phyloP scores from a whole-genome alignment of 1,140 invertebrate genomes.

The Neotoxoptera formosana region DNA sequence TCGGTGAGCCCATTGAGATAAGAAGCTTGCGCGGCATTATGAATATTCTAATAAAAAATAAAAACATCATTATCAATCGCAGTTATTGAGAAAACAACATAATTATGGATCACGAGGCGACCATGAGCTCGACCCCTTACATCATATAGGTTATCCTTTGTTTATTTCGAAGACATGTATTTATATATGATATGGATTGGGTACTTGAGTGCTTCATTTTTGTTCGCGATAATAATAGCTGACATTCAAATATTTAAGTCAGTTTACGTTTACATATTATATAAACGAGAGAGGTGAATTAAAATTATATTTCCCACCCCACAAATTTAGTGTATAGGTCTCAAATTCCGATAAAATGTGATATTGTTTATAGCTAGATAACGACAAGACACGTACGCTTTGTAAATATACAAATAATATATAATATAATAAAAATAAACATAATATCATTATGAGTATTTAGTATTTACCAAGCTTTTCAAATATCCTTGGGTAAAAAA shows the following conservation, averaged over 20 bases:
- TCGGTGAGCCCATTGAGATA: not conserved
- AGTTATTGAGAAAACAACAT: slow-evolving; percentile 54
- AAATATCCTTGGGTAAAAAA: not conserved
- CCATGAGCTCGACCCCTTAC: slow-evolving; percentile 46
- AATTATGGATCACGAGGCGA: slow-evolving; percentile 52
- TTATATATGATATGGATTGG: not conserved
- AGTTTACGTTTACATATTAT: not conserved
- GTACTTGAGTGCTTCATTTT: not conserved
- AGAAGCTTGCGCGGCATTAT: not conserved
- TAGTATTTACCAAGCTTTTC: slow-evolving; percentile 6
- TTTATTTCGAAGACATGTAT: slow-evolving; percentile 29
- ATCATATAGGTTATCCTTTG: slow-evolving; percentile 47
- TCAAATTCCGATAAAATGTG: not conserved
- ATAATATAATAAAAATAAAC: not conserved
- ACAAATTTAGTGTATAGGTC: not conserved
- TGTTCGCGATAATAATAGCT: not conserved
- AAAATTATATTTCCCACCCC: not conserved
- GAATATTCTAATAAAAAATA: slow-evolving; percentile 25
- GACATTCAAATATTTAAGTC: not conserved
- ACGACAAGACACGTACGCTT: not conserved
- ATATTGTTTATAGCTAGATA: not conserved
- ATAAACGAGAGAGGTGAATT: not conserved
- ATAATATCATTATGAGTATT: not conserved
- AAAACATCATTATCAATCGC: slow-evolving; percentile 15
- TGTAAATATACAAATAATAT: not conserved